Evolutionary conservation across 2,888 invertebrate species (phyloP), one percentile per base, ranked within the genome.

Genomic region (Yponomeuta plumbellus): DNA sequence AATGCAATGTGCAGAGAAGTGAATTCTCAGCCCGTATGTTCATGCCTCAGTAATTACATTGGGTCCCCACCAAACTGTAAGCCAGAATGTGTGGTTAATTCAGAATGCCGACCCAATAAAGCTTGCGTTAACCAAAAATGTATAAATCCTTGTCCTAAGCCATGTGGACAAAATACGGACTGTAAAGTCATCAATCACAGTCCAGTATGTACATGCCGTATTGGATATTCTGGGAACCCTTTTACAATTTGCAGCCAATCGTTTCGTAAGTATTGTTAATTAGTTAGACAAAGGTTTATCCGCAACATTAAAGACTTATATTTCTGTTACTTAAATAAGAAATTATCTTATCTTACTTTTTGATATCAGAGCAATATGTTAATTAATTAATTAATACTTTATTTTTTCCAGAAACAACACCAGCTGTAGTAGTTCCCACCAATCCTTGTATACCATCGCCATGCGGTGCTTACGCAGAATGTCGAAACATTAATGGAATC

Each of bases 391-490:
- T 34, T 75, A 20, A 58, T 21, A 61, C 67, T n/a, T n/a, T n/a
- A n/a, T 62, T 39, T 40, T 67, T 74, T 74, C 68, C 72, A 90
- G 90, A 86, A 74, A 79, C 79, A 56, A 74, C 77, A 63, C 80
- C 84, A 44, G 80, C 77, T 68, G 69, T 78, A 67, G 76, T 78
- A n/a, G 86, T 83, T 67, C 88, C 91, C 65, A 76, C 84, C 21
- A 83, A 94, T 74, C 96, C 96, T 1, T 97, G 96, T 76, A 83
- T 92, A 69, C 95, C 96, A 65, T 94, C 95, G 6, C 93, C 94
- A 17, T 96, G 96, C 80, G 96, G 95, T 22, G 77, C 90, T 3
- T 95, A 95, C 79, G 93, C 96, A 8, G 94, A 95, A 77, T 97
- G 96, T 77, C 92, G 93, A 65, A 95, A 94, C 79, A 90, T 93